Base-by-base conservation (phyloP, 2,888 invertebrate genomes). In the Epiperipatus broadwayi region DNA sequence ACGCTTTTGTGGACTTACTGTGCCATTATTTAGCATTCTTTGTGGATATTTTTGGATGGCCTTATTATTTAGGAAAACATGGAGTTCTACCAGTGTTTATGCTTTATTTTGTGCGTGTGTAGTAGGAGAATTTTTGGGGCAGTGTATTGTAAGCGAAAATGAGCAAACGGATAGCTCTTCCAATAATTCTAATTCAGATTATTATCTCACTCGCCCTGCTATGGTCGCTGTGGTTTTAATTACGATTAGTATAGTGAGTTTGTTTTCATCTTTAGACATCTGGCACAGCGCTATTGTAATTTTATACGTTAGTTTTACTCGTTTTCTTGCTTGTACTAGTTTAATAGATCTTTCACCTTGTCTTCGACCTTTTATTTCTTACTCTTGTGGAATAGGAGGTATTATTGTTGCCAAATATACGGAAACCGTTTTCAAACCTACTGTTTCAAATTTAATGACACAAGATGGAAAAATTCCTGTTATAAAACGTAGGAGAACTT, bases 11-110 rank as follows among this genome's bases (percentile, higher is more conserved):
- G 49, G 50, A 14, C 40, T 55, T 3, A 31, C 55, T 20, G 53
- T 56, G 19, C 56, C 58, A 10, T 50, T 55, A 45, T 57, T 57
- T 47, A 50, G 53, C 42, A 50, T 58, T 15, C 41, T 51, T 12
- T 55, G 53, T 35, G 40, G 32, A 8, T 58, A 56, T 41, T 56
- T 52, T 45, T 55, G 56, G 54, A 44, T 57, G 32, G 50, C 57
- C 2, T 42, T 58, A 29, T 54, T 50, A 43, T 48, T 56, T 28
- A 49, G 57, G 27, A 51, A 53, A 38, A 51, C 54, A 7, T 58
- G 58, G 57, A 55, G 50, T 44, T 50, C 49, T 21, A 55, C 54
- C 10, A 57, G 57, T 48, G 52, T 57, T 25, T 58, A 57, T 47
- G 43, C 56, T 27, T 47, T 57, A 16, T 57, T 58, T 42, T 52